These are phyloP conservation scores for Troides oblongomaculatus DNA, from an alignment of 2,888 invertebrate genomes.

Conservation along the genomic window DNA sequence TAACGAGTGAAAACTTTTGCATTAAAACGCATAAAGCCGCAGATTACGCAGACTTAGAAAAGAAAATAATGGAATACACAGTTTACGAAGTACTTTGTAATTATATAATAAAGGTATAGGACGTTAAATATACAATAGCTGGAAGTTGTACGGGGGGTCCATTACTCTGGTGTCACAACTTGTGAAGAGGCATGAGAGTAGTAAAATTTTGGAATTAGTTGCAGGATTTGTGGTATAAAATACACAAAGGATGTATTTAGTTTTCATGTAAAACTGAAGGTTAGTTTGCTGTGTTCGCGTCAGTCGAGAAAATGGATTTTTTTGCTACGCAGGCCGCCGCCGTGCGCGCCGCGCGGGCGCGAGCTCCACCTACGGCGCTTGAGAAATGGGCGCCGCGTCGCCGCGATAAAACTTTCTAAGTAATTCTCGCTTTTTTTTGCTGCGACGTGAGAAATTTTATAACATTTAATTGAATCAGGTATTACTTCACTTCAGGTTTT, in stretches of 20 bases:
- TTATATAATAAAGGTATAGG: too few species aligned
- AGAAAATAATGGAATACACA: too few species aligned
- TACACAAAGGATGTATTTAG: too few species aligned
- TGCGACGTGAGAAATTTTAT: conserved; percentile 22
- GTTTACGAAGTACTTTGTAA: too few species aligned
- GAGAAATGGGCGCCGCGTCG: conserved; percentile 34
- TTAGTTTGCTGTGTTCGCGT: not conserved
- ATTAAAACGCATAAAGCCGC: not conserved
- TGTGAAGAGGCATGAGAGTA: too few species aligned
- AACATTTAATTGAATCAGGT: conserved; percentile 27
- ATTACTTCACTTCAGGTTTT: not conserved
- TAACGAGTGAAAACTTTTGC: not conserved
- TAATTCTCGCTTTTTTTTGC: conserved; percentile 37
- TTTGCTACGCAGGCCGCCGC: conserved; percentile 22
- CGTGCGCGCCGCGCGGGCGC: conserved; percentile 28
- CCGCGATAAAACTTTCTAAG: conserved; percentile 43
- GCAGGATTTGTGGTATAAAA: too few species aligned
- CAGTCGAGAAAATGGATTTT: conserved; percentile 4
- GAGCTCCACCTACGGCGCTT: conserved; percentile 31
- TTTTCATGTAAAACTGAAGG: too few species aligned
- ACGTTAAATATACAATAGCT: too few species aligned
- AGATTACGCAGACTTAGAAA: too few species aligned
- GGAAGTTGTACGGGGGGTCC: too few species aligned
- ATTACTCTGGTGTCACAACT: too few species aligned
- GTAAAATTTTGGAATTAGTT: too few species aligned